These are phyloP conservation scores for Campoplex capitator DNA, from an alignment of 2,888 invertebrate genomes.

Conservation along the genomic window DNA sequence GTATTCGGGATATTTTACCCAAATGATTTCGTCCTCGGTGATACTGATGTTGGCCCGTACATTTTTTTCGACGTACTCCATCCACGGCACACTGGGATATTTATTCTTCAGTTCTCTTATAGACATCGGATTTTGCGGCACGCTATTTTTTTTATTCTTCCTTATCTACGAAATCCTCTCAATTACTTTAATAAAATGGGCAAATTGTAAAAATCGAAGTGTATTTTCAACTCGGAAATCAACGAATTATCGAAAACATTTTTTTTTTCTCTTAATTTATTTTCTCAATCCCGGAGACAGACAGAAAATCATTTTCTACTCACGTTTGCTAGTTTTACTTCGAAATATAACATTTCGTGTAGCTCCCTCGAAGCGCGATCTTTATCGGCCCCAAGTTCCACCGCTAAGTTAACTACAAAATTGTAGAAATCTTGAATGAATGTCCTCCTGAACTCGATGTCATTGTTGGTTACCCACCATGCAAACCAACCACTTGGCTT, in stretches of 20 bases:
- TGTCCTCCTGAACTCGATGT: too few relatives aligned
- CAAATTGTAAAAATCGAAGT: too few relatives aligned
- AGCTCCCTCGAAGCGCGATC: not conserved
- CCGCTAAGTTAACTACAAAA: not conserved
- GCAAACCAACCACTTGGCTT: not conserved
- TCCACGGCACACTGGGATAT: slow-evolving; percentile 92
- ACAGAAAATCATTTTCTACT: not conserved
- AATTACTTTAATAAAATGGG: too few relatives aligned
- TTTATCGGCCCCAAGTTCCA: not conserved
- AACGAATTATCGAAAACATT: too few relatives aligned
- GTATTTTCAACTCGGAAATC: too few relatives aligned
- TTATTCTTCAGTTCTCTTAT: slow-evolving; percentile 90
- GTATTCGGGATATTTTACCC: slow-evolving; percentile 94
- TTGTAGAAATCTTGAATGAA: not conserved
- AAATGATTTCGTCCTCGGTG: slow-evolving; percentile 90
- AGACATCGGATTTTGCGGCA: slow-evolving; percentile 94
- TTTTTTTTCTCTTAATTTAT: not conserved
- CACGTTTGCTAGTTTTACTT: not conserved
- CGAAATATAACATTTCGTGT: not conserved
- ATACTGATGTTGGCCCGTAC: slow-evolving; percentile 87
- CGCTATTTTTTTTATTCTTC: slow-evolving; percentile 90
- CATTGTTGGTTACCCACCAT: too few relatives aligned
- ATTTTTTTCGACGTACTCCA: slow-evolving; percentile 93
- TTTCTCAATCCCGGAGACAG: too few relatives aligned
- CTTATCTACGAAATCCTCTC: too few relatives aligned